Evolutionary conservation across 1,140 invertebrate genomes (phyloP), one percentile per base, ranked within the genome.

Genomic region (Colletes latitarsis): DNA sequence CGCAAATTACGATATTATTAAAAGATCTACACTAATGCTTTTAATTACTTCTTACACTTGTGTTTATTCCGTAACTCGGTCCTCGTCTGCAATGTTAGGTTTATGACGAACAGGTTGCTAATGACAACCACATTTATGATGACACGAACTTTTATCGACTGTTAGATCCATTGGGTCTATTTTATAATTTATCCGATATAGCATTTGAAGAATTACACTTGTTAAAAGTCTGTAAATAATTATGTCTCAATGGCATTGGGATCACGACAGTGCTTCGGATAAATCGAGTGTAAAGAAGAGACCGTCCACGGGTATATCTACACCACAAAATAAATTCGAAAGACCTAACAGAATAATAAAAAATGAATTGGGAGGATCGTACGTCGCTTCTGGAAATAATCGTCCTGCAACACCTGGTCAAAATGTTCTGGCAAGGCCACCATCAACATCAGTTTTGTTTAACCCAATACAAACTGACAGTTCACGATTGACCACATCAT

Each of bases 331-430:
- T 55, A 91, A 89, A 84, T 88, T 90, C 53, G 93, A 93, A 46
- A 88, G 91, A 83, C 93, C 92, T 55, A 89, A 91, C 0, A 87
- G 92, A 84, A 90, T 91, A 17, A 63, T 86, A 3, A 92, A 92
- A 64, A 88, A 89, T 21, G 89, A 92, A 2, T 75, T 87, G 0
- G 82, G 85, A 30, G 86, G 88, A 14, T 81, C 19, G 77, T 68
- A 81, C 52, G 76, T 71, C 2, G 66, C 46, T 41, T 82, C 77
- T 19, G 86, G 86, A 52, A 77, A 14, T 0, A 78, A 68, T n/a
- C 70, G 86, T 19, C 70, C 89, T 17, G 78, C 79, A 10, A 90
- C 89, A 14, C 87, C 88, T 49, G 67, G 80, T 30, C 82, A 82
- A 84, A 90, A 89, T 53, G 77, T 82, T 14, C 41, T 85, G 0